phyloP scores from a whole-genome alignment of 2,888 invertebrate genomes.

The Harpalus rubripes region DNA sequence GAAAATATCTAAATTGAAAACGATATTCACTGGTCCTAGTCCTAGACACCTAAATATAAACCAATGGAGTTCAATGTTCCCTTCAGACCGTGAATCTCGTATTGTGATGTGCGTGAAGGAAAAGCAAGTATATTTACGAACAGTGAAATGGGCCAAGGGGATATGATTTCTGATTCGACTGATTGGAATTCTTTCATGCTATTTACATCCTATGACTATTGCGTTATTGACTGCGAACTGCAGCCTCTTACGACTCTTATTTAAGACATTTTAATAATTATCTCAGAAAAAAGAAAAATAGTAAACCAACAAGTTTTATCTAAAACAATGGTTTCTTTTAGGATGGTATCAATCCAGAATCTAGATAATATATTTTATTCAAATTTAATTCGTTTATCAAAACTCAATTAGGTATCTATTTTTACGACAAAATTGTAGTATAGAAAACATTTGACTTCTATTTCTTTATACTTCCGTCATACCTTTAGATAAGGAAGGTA shows the following conservation, averaged over 20 bases:
- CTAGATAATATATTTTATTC: too few species aligned
- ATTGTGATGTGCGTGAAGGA: constrained; percentile 49
- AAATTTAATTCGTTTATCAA: too few species aligned
- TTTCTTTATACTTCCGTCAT: too few species aligned
- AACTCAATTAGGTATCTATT: too few species aligned
- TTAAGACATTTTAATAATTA: not conserved
- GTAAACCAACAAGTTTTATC: not conserved
- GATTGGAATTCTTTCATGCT: constrained; percentile 46
- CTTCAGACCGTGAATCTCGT: constrained; percentile 60
- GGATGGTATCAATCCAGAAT: too few species aligned
- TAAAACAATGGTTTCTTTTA: too few species aligned
- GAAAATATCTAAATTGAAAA: constrained; percentile 21
- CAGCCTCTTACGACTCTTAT: constrained; percentile 19
- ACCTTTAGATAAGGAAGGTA: too few species aligned
- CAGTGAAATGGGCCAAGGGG: constrained; percentile 64
- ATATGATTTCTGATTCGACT: constrained; percentile 31
- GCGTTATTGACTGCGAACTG: constrained; percentile 28
- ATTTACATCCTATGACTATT: constrained; percentile 16
- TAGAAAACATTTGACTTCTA: too few species aligned
- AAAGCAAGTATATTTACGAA: constrained; percentile 55
- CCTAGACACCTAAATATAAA: constrained; percentile 51
- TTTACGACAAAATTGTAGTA: too few species aligned
- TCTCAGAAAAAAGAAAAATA: not conserved
- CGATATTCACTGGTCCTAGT: constrained; percentile 15
- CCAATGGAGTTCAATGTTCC: constrained; percentile 60